Percentiles rank a stretch among this genome's conserved stretches.
Conservation (phyloP, 2,797 vertebrate species). For the Prunella strophiata region DNA sequence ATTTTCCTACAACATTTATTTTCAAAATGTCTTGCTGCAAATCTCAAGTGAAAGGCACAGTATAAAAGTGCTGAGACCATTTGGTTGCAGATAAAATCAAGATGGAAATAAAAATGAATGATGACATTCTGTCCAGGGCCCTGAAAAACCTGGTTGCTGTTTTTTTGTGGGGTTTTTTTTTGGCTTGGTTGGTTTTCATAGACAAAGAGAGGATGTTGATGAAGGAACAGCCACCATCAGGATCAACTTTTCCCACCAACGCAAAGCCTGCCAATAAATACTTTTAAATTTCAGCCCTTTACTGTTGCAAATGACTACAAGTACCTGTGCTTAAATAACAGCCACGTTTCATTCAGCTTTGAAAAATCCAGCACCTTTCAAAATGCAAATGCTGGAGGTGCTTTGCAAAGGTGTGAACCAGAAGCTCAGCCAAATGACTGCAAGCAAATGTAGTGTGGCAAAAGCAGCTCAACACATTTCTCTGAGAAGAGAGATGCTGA, state of each 20-base stretch:
- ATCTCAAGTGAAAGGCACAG: neutral
- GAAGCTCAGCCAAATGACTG: neutral
- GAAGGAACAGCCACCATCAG: neutral
- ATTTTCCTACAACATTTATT: neutral
- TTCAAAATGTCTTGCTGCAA: neutral
- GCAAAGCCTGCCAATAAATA: neutral
- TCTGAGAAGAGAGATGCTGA: neutral
- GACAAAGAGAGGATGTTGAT: neutral
- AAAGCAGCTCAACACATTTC: neutral
- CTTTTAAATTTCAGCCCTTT: neutral
- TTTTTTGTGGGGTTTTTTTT: neutral
- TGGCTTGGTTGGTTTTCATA: neutral
- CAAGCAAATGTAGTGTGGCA: neutral
- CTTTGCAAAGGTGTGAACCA: constrained; percentile 15
- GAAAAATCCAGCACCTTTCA: constrained; percentile 8
- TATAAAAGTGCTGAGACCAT: neutral
- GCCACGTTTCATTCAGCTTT: neutral
- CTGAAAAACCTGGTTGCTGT: neutral
- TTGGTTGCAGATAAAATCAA: neutral
- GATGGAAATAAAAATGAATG: neutral
- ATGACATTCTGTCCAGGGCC: neutral
- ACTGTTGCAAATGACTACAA: neutral
- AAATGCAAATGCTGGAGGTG: neutral
- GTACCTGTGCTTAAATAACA: neutral
- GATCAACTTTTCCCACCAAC: neutral